Evolutionary conservation across 2,888 invertebrate genomes (phyloP), one percentile per base, ranked within the genome.

Genomic region (Papilio gigon): DNA sequence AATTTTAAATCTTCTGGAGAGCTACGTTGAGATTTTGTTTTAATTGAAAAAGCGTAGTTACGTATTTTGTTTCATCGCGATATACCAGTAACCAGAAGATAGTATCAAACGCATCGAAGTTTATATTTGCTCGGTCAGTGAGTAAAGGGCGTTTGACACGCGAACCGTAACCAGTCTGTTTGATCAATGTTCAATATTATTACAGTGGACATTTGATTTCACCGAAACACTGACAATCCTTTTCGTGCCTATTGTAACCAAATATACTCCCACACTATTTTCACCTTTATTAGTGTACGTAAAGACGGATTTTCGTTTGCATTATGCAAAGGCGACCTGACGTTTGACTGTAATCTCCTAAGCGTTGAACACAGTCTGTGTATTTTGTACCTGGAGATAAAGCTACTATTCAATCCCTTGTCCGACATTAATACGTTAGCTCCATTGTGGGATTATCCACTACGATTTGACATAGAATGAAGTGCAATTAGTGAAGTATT

Each of bases 161-260:
- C 27, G n/a, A n/a, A 59, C 14, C 59, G 59, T 59, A 8, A 33
- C 27, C 30, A 33, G 33, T n/a, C 14, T 33, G 65, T 58, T 58
- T 42, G 33, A 20, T 25, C 59, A 27, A n/a, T 37, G 65, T 22
- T 17, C 44, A 35, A 59, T 65, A 59, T 65, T 65, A 65, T 40
- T 56, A 56, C 40, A 56, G 56, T 42, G 65, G 12, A 40, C 30
- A 40, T 56, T 65, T 3, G 65, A 56, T 30, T 53, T 65, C 40
- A 14, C 27, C 65, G 9, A 65, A 56, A 14, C 27, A 40, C 40
- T 27, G 17, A 58, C 35, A 35, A 47, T 9, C 50, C 47, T 37
- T 63, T 56, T 33, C 25, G 12, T 33, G 40, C 30, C 17, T 14
- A 40, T n/a, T 3, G 33, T 50, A 25, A 9, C 35, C 0, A 1